phyloP scores from a whole-genome alignment of 2,797 vertebrate species.

The Gallinago nigripennis region DNA sequence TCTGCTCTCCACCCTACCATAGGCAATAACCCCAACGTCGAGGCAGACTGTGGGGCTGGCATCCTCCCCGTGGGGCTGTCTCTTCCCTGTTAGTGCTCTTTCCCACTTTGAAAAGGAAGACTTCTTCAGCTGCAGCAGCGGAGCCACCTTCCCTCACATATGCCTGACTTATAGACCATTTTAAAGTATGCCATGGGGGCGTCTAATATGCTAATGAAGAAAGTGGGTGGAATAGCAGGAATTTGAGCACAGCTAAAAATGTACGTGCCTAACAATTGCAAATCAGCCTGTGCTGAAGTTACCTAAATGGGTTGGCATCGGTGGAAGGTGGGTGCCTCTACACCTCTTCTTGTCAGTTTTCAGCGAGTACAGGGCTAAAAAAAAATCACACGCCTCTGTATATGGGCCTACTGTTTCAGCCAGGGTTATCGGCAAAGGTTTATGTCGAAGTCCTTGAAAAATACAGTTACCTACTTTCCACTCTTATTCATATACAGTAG shows the following conservation, averaged over 20 bases:
- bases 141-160: slow-evolving; percentile 49
- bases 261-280: slow-evolving; percentile 66
- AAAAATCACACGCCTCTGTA: slow-evolving; percentile 41
- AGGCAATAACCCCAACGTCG: background rate
- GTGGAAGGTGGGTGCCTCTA: slow-evolving; percentile 63
- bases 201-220: slow-evolving; percentile 71
- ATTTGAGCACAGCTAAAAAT: slow-evolving; percentile 72
- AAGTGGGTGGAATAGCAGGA: slow-evolving; percentile 69
- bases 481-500: slow-evolving; percentile 12
- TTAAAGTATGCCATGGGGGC: slow-evolving; percentile 62
- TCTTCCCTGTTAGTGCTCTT: background rate
- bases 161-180: slow-evolving; percentile 61
- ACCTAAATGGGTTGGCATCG: slow-evolving; percentile 63
- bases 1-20: background rate
- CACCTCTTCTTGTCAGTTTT: slow-evolving; percentile 65
- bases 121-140: slow-evolving; percentile 20
- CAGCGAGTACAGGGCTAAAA: slow-evolving; percentile 46
- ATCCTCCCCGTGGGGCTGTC: background rate
- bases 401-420: slow-evolving; percentile 50
- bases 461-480: slow-evolving; percentile 30
- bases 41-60: background rate
- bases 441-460: slow-evolving; percentile 19
- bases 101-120: background rate
- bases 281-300: slow-evolving; percentile 67
- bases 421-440: slow-evolving; percentile 13